phyloP scores from a whole-genome alignment of 2,113 vertebrate genomes.

The Nanger granti region DNA sequence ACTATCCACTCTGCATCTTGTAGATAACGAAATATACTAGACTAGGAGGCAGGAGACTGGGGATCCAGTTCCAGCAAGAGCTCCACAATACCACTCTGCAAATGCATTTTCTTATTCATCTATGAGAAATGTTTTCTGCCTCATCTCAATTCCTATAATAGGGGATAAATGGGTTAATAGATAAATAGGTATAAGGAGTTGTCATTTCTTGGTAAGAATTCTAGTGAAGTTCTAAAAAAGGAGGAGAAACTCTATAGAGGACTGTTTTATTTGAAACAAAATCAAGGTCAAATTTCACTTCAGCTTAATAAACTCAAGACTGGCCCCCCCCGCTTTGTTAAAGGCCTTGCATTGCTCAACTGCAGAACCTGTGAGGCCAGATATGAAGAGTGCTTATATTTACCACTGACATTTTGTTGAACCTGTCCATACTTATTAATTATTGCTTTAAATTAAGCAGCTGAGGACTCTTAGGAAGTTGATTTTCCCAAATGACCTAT shows the following conservation, averaged over 20 bases:
- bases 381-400: conserved; percentile 42
- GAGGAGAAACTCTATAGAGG: neutral
- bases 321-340: neutral
- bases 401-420: conserved; percentile 49
- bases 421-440: conserved; percentile 50
- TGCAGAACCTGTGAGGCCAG: conserved; percentile 14
- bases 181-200: neutral
- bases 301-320: conserved; percentile 31
- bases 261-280: conserved; percentile 44
- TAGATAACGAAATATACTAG: neutral
- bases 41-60: neutral
- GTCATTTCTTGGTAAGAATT: conserved; percentile 1
- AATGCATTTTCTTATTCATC: neutral
- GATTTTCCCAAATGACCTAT: conserved; percentile 53
- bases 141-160: neutral
- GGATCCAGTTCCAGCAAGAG: neutral
- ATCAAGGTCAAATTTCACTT: conserved; percentile 42
- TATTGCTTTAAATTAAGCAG: conserved; percentile 59
- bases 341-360: conserved; percentile 8
- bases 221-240: conserved; percentile 11
- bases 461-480: conserved; percentile 37
- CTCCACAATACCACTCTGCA: neutral
- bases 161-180: neutral
- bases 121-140: neutral
- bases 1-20: neutral